Conservation (phyloP, 2,113 vertebrate species). For the Nycticorax nycticorax region DNA sequence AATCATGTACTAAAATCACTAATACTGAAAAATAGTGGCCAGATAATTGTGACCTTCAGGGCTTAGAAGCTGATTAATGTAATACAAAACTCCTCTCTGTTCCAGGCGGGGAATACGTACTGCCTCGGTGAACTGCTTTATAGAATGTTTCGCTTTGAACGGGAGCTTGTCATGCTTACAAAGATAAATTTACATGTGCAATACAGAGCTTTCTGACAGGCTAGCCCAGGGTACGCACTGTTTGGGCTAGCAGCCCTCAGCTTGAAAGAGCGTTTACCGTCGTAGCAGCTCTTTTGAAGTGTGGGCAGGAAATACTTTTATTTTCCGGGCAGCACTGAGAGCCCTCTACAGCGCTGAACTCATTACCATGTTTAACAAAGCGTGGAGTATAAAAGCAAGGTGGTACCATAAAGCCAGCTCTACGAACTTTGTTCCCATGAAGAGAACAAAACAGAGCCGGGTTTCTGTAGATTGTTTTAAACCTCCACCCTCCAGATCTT, state of each 20-base stretch:
- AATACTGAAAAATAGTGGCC: conserved; percentile 61
- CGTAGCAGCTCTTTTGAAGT: conserved; percentile 2
- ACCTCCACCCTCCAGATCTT: not conserved
- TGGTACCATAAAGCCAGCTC: conserved; percentile 9
- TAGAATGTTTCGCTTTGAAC: conserved; percentile 5
- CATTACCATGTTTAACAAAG: conserved; percentile 52
- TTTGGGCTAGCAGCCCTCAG: not conserved
- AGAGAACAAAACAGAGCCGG: not conserved
- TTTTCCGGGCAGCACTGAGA: conserved; percentile 14
- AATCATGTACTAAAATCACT: conserved; percentile 58
- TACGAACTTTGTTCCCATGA: not conserved
- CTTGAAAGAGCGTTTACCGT: not conserved
- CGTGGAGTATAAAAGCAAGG: conserved; percentile 7
- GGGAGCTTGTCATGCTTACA: not conserved
- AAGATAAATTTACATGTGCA: not conserved
- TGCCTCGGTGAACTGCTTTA: not conserved
- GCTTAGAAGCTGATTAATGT: conserved; percentile 37
- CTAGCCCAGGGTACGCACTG: not conserved
- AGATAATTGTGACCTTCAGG: conserved; percentile 65
- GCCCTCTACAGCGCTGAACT: not conserved
- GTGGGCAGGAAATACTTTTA: conserved; percentile 43
- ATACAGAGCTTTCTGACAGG: conserved; percentile 1
- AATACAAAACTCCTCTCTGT: conserved; percentile 44
- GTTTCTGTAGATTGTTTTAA: conserved; percentile 14
- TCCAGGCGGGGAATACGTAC: not conserved